A percentile compares a stretch with the other conserved stretches of the same genome.
Evolutionary conservation across 2,113 vertebrate genomes (phyloP).

Genomic region (Seriola rivoliana): DNA sequence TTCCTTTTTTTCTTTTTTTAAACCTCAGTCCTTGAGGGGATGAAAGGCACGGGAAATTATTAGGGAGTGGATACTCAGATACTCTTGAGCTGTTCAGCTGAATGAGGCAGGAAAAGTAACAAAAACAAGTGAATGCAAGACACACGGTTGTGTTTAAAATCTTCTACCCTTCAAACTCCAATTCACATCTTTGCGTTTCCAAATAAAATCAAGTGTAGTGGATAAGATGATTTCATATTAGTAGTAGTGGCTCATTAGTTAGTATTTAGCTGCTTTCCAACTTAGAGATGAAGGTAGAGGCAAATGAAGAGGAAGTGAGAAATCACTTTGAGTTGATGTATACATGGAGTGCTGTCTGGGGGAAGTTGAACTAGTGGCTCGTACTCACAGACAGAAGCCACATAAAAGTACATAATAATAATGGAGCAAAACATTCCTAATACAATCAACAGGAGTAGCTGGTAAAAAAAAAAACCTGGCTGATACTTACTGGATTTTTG

Average conservation of each 20-base stretch:
- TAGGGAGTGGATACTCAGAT: slow-evolving; percentile 2
- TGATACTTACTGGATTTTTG: slow-evolving; percentile 12
- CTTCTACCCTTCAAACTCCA: not conserved
- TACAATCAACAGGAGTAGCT: slow-evolving; percentile 29
- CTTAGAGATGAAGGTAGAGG: slow-evolving; percentile 16
- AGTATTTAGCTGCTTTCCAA: slow-evolving; percentile 27
- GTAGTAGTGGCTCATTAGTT: slow-evolving; percentile 31
- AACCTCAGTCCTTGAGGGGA: slow-evolving; percentile 30
- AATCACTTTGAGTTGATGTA: not conserved
- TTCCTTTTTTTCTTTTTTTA: slow-evolving; percentile 1
- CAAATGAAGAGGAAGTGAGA: slow-evolving; percentile 2
- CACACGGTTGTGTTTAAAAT: slow-evolving; percentile 36
- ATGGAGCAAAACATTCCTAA: slow-evolving; percentile 31
- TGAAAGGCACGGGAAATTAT: slow-evolving; percentile 73
- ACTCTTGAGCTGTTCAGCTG: slow-evolving; percentile 10
- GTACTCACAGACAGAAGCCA: slow-evolving; percentile 15
- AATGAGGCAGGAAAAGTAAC: not conserved
- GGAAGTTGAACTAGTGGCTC: slow-evolving; percentile 10
- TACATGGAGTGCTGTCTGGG: not conserved
- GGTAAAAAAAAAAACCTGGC: slow-evolving; percentile 35
- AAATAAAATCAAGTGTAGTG: slow-evolving; percentile 14
- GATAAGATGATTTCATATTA: slow-evolving; percentile 10
- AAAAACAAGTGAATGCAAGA: slow-evolving; percentile 6
- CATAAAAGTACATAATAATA: not conserved
- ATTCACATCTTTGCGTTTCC: not conserved